A percentile compares a stretch with the other conserved stretches of the same genome.
These are phyloP conservation scores for Leptestheria dahalacensis DNA, from an alignment of 1,140 invertebrate species.

Conservation along the genomic window DNA sequence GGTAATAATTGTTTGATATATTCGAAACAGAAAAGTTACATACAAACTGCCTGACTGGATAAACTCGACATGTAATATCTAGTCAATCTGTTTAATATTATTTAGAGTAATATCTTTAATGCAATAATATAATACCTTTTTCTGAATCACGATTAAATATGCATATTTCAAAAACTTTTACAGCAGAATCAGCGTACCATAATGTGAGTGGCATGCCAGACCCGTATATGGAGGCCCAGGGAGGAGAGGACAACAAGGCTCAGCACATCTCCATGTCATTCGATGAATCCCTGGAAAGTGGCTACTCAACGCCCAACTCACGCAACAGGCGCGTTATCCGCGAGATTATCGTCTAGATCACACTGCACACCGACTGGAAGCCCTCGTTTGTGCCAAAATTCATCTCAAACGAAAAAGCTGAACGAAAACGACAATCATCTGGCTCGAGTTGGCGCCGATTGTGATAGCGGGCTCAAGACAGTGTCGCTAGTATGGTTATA, in stretches of 20 bases:
- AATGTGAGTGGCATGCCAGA: constrained; percentile 79
- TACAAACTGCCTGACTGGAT: too few species aligned
- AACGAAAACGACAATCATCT: too few species aligned
- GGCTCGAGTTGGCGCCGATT: too few species aligned
- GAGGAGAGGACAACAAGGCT: constrained; percentile 33
- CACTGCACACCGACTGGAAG: neutral
- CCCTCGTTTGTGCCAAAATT: neutral
- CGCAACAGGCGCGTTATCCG: constrained; percentile 73
- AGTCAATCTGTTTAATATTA: too few species aligned
- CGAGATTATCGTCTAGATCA: constrained; percentile 70
- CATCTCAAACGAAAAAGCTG: too few species aligned
- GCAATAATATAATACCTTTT: constrained; percentile 19
- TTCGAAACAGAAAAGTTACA: too few species aligned
- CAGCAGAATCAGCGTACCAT: constrained; percentile 71
- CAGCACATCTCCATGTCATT: constrained; percentile 71
- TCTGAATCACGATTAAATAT: too few species aligned
- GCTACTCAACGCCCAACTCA: constrained; percentile 82
- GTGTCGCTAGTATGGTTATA: too few species aligned
- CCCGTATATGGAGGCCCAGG: constrained; percentile 64
- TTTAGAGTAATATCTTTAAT: constrained; percentile 12
- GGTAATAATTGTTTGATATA: too few species aligned
- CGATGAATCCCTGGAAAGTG: constrained; percentile 79
- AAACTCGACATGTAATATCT: neutral
- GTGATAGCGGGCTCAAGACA: too few species aligned
- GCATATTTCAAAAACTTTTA: constrained; percentile 13